These are phyloP conservation scores for Atherinomorus stipes DNA, from an alignment of 2,113 vertebrate genomes.

Conservation along the genomic window DNA sequence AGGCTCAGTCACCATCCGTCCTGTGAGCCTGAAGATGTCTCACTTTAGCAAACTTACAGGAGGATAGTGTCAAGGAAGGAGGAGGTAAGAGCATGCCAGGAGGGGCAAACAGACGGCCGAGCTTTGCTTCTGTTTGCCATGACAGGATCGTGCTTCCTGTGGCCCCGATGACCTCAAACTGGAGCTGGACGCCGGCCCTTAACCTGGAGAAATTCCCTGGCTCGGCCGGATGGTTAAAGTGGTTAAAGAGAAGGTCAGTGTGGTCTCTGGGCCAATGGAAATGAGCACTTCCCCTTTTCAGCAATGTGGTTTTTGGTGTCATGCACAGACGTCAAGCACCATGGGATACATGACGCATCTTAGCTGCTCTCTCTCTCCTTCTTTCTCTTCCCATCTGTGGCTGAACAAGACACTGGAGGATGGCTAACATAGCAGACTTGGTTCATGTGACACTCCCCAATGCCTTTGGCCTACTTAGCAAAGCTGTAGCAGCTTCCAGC, in stretches of 20 bases:
- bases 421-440: constrained; percentile 54
- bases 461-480: constrained; percentile 70
- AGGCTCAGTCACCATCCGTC: constrained; percentile 14
- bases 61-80: constrained; percentile 15
- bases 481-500: constrained; percentile 28
- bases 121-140: constrained; percentile 18
- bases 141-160: constrained; percentile 56
- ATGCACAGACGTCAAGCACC: constrained; percentile 40
- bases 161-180: constrained; percentile 14
- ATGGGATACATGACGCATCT: constrained; percentile 52
- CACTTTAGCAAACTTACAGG: constrained; percentile 25
- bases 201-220: background rate
- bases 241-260: constrained; percentile 33
- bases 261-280: constrained; percentile 25
- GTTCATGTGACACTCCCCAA: constrained; percentile 67
- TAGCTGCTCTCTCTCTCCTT: constrained; percentile 2
- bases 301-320: constrained; percentile 59
- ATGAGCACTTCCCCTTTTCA: constrained; percentile 49
- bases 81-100: constrained; percentile 17
- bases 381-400: constrained; percentile 48
- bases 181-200: background rate
- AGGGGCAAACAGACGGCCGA: constrained; percentile 25
- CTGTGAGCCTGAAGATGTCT: constrained; percentile 45
- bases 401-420: constrained; percentile 64
- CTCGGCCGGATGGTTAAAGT: constrained; percentile 20